Percentiles rank a stretch among this genome's conserved stretches.
These are phyloP conservation scores for Hemiscyllium ocellatum DNA, from an alignment of 2,113 vertebrate species.

Conservation along the genomic window DNA sequence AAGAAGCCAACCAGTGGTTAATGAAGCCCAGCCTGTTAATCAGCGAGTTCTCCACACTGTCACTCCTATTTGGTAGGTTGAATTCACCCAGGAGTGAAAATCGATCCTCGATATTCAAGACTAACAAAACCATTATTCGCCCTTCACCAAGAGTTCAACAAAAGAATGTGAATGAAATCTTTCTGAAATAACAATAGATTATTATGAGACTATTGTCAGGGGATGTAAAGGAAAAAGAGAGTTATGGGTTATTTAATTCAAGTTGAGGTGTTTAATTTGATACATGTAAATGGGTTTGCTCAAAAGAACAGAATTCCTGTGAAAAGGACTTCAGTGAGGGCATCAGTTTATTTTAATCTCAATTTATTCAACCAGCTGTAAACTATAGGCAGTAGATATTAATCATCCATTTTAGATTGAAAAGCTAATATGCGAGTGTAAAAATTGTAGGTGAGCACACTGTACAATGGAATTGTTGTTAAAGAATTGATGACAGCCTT, in stretches of 20 bases:
- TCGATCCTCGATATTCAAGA: neutral
- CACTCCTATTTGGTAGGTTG: neutral
- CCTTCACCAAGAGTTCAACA: neutral
- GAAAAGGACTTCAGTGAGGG: conserved; percentile 2
- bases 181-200: neutral
- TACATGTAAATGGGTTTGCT: neutral
- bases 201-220: neutral
- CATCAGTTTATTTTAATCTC: conserved; percentile 14
- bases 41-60: neutral
- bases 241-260: conserved; percentile 13
- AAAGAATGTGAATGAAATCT: conserved; percentile 9
- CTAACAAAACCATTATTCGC: neutral
- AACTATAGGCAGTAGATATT: conserved; percentile 3
- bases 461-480: neutral
- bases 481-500: neutral
- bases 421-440: neutral
- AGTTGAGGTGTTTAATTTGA: conserved; percentile 22
- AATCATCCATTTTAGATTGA: conserved; percentile 32
- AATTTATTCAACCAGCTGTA: neutral
- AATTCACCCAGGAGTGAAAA: neutral
- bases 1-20: neutral
- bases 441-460: neutral
- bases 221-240: neutral
- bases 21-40: neutral
- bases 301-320: neutral